Evolutionary conservation across 2,113 vertebrate genomes (phyloP), one percentile per base, ranked within the genome.

Genomic region (Rallus limicola): DNA sequence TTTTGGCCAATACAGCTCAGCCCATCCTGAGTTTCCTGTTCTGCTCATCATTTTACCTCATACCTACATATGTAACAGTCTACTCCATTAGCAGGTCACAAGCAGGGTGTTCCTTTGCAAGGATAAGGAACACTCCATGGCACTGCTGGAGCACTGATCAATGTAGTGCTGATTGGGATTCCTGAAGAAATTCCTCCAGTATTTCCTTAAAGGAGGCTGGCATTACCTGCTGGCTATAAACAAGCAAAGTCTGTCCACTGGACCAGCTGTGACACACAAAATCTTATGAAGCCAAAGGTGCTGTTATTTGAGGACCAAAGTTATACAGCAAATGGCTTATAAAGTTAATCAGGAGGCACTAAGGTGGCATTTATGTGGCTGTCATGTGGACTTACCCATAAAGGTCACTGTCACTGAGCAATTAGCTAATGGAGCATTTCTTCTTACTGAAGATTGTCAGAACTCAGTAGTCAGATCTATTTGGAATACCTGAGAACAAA

Each of bases 401-500:
- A 92, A 96, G 93, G 86, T 58, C 85, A 89, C 92, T 64, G 72
- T 90, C 86, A 74, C 64, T 72, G 77, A 92, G 92, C 95, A 98
- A 98, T 98, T 96, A 98, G 90, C 96, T 97, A 98, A 98, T 97
- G 96, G 95, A 82, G 69, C 79, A 87, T 67, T 96, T 71, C 77
- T 89, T 81, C 88, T 93, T 92, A 94, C 82, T 38, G 69, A 92
- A 94, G 92, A 92, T 48, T 88, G 87, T 88, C 90, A 80, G 70
- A 90, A 88, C 74, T 82, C 14, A 9, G 75, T 68, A 82, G 78
- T 90, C 88, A 83, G 62, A 52, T 26, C 69, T 74, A 60, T 46
- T 71, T 72, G 63, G 82, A 89, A 83, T 83, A 92, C 71, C 91
- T 94, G 88, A 96, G 92, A 97, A 92, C 77, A 92, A 83, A 96